Evolutionary conservation across 1,140 invertebrate species (phyloP).

Genomic region (Sitophilus oryzae): DNA sequence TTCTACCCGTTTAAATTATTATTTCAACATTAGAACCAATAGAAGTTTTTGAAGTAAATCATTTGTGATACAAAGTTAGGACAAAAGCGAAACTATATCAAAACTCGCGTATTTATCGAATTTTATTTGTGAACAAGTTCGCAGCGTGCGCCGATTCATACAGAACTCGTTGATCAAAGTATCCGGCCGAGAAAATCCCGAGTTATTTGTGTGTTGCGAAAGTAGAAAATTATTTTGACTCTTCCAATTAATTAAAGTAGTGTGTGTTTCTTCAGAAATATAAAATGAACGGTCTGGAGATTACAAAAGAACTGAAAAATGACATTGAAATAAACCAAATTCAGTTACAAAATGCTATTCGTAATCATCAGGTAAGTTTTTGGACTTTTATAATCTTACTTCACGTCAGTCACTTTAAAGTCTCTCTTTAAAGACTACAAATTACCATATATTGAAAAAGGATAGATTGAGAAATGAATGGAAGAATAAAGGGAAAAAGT

Average conservation of each 20-base stretch:
- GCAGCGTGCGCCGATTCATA: slow-evolving; percentile 18
- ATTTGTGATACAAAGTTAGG: too few species aligned
- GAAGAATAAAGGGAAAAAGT: background rate
- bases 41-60: too few species aligned
- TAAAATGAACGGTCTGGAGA: slow-evolving; percentile 51
- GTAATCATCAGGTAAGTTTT: slow-evolving; percentile 60
- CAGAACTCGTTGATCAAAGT: slow-evolving; percentile 13
- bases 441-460: background rate
- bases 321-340: slow-evolving; percentile 57
- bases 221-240: slow-evolving; percentile 11
- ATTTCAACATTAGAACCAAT: background rate
- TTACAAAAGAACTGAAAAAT: slow-evolving; percentile 57
- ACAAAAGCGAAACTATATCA: too few species aligned
- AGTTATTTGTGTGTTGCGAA: slow-evolving; percentile 14
- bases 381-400: slow-evolving; percentile 26
- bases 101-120: slow-evolving; percentile 21
- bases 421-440: background rate
- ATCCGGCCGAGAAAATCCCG: slow-evolving; percentile 14
- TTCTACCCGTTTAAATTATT: too few species aligned
- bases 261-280: background rate
- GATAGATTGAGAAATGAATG: background rate
- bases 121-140: slow-evolving; percentile 19
- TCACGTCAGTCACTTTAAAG: slow-evolving; percentile 18
- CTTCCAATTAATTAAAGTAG: background rate
- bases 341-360: slow-evolving; percentile 60